A percentile compares a stretch with the other conserved stretches of the same genome.
phyloP scores from a whole-genome alignment of 1,140 invertebrate genomes.

The Calosoma granatense region DNA sequence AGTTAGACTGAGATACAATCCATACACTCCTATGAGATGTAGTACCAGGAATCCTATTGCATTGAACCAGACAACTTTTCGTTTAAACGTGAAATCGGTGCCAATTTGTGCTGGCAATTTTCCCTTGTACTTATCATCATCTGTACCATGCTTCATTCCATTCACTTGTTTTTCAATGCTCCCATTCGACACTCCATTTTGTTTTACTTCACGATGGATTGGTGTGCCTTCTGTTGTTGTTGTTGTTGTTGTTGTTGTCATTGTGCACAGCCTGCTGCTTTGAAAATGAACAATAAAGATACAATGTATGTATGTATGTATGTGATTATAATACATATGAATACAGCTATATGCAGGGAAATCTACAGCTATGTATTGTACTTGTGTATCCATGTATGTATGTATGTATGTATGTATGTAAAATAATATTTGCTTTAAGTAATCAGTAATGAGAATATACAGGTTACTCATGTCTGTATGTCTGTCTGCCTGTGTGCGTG shows the following conservation, averaged over 20 bases:
- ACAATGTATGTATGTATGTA: no score
- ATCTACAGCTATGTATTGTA: no score
- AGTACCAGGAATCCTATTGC: constrained; percentile 39
- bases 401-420: not conserved
- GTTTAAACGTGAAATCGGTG: constrained; percentile 40
- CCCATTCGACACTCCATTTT: not conserved
- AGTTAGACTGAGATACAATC: constrained; percentile 20
- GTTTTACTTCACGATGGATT: not conserved
- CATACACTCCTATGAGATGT: constrained; percentile 36
- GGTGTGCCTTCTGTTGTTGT: not conserved
- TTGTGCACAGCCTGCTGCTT: no score
- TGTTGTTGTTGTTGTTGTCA: not conserved
- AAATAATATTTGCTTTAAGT: no score
- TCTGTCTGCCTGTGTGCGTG: no score
- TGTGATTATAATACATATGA: no score
- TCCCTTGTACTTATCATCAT: not conserved
- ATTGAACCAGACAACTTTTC: constrained; percentile 42
- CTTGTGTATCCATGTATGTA: no score
- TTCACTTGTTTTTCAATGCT: not conserved
- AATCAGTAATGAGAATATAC: no score
- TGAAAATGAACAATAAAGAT: no score
- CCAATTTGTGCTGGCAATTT: constrained; percentile 27
- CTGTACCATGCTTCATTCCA: not conserved
- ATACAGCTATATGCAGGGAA: no score
- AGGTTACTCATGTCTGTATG: no score